These are phyloP conservation scores for Monodelphis domestica DNA, from an alignment of 2,797 vertebrate genomes.

Conservation along the genomic window DNA sequence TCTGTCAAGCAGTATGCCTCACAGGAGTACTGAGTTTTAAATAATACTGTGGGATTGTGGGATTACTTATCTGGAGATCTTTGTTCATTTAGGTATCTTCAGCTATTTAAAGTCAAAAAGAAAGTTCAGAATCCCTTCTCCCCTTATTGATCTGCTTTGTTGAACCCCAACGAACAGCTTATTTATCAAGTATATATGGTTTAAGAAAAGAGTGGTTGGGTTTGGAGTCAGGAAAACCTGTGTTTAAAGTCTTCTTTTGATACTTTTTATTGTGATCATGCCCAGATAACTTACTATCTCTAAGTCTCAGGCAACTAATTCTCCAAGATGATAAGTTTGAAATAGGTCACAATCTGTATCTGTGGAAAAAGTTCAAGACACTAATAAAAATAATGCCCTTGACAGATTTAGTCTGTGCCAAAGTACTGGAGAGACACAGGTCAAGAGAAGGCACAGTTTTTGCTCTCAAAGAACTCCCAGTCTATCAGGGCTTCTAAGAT, in stretches of 20 bases:
- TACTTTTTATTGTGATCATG: neutral
- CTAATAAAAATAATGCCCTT: neutral
- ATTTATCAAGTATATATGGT: neutral
- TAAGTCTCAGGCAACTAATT: neutral
- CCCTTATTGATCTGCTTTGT: neutral
- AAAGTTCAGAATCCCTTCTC: neutral
- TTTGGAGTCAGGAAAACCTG: neutral
- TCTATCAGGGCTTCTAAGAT: neutral
- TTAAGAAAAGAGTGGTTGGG: neutral
- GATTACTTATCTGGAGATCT: neutral
- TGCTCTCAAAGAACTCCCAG: neutral
- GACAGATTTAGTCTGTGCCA: neutral
- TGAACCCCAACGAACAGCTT: neutral
- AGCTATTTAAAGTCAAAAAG: neutral
- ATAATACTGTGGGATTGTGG: constrained; percentile 26
- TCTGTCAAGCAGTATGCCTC: constrained; percentile 9
- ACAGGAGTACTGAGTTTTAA: constrained; percentile 1
- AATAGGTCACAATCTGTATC: neutral
- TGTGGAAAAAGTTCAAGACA: neutral
- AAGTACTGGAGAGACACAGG: neutral
- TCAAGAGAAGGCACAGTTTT: neutral
- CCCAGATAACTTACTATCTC: neutral
- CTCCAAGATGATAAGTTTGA: neutral
- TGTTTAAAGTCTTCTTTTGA: neutral
- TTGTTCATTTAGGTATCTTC: neutral